Conservation (phyloP, 2,888 invertebrate species). For the Lepidocyrtinus sp. region DNA sequence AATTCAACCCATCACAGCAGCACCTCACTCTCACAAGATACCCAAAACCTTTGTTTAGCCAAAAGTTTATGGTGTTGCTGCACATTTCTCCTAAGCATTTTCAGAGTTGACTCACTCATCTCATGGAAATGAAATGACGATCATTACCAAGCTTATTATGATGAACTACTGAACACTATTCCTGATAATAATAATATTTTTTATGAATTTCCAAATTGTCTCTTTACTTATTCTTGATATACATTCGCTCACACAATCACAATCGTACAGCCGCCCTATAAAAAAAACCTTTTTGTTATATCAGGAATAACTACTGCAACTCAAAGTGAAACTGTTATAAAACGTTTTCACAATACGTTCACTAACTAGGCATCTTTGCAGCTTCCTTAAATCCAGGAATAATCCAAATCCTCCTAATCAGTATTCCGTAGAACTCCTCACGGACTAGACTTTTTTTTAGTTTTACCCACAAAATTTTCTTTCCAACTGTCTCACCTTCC, state of each 20-base stretch:
- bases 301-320: too few relatives aligned
- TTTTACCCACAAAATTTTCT: too few relatives aligned
- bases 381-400: slow-evolving; percentile 49
- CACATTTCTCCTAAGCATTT: too few relatives aligned
- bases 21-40: slow-evolving; percentile 26
- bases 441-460: slow-evolving; percentile 24
- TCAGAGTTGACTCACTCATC: too few relatives aligned
- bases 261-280: slow-evolving; percentile 2
- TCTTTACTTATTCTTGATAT: slow-evolving; percentile 28
- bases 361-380: neutral
- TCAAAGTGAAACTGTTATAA: slow-evolving; percentile 18
- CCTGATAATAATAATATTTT: slow-evolving; percentile 35
- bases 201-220: slow-evolving; percentile 48
- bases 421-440: too few relatives aligned
- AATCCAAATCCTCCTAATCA: slow-evolving; percentile 49
- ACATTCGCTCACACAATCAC: too few relatives aligned
- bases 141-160: slow-evolving; percentile 20
- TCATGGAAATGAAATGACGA: slow-evolving; percentile 14
- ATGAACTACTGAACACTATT: slow-evolving; percentile 33
- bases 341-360: slow-evolving; percentile 4
- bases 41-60: too few relatives aligned
- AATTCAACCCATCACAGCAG: slow-evolving; percentile 20
- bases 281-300: too few relatives aligned
- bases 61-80: too few relatives aligned
- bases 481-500: neutral